These are phyloP conservation scores for Megalopta genalis DNA, from an alignment of 1,140 invertebrate species.

Conservation along the genomic window DNA sequence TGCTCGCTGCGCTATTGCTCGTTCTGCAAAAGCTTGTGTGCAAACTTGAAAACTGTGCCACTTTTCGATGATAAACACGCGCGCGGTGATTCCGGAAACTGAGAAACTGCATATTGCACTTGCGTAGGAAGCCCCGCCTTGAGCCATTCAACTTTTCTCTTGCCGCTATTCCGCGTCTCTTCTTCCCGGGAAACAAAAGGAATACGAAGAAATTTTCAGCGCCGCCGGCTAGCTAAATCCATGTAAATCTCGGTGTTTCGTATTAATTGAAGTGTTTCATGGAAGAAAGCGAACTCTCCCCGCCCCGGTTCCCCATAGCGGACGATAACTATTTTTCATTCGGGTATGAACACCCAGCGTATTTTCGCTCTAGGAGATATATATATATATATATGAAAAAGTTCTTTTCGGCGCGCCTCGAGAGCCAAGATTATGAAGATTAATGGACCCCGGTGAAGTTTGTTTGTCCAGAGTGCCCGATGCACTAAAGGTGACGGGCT, in stretches of 20 bases:
- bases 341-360: not conserved
- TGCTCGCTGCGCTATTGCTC: not conserved
- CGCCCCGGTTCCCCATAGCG: too few species aligned
- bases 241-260: not conserved
- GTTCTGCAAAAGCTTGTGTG: not conserved
- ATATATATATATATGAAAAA: constrained; percentile 11
- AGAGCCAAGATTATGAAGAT: constrained; percentile 63
- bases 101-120: constrained; percentile 5
- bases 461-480: constrained; percentile 25
- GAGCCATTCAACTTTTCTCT: not conserved
- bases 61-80: constrained; percentile 12
- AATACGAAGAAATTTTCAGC: not conserved
- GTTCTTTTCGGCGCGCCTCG: constrained; percentile 27
- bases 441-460: constrained; percentile 53
- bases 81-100: not conserved
- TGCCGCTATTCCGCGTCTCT: not conserved
- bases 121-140: not conserved
- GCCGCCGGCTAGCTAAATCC: not conserved
- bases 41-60: not conserved
- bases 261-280: not conserved
- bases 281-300: not conserved
- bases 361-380: not conserved
- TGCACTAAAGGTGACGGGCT: constrained; percentile 36
- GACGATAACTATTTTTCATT: constrained; percentile 1
- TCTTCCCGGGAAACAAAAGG: not conserved